Base-by-base conservation (phyloP, 2,888 invertebrate genomes). In the Drosophila kuntzei region DNA sequence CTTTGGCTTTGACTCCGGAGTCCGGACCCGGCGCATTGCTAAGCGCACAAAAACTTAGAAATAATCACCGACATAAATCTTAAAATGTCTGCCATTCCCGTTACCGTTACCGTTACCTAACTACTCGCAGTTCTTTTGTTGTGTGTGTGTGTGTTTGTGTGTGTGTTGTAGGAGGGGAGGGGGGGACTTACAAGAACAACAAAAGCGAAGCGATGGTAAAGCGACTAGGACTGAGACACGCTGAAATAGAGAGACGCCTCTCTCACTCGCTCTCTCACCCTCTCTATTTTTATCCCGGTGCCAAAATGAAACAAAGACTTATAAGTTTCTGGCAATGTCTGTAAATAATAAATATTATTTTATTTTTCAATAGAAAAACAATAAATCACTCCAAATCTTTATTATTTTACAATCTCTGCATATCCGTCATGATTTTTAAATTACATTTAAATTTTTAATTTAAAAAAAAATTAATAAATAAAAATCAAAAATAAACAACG, bases 11-110 rank as follows among this genome's bases (percentile, higher is more conserved):
- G 20, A 25, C 25, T 37, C 7, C 12, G 12, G 16, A 7, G 9
- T 25, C 22, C 20, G 53, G 34, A 41, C 20, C 18, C n/a, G 64
- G 75, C 80, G 59, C 83, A 86, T 86, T 79, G 80, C 80, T 80
- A 80, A 80, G 83, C 87, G 87, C 72, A 87, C 89, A 85, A 90
- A 90, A 90, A 90, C 90, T 90, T 90, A 90, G 91, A 90, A 90
- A 90, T 90, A 91, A 90, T 91, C 90, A 90, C 90, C 90, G 84
- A 90, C 90, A 91, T 90, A 90, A 91, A 90, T 90, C 90, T 90
- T 90, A 89, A 89, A 90, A 90, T 89, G 73, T 62, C 73, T 47
- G 62, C 69, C 39, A 14, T 54, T n/a, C 25, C 32, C 34, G 58
- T 61, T 36, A 36, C 41, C 41, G 18, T 47, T 36, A 8, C 58